phyloP scores from a whole-genome alignment of 1,140 invertebrate genomes.

The Papilio polyxenes region DNA sequence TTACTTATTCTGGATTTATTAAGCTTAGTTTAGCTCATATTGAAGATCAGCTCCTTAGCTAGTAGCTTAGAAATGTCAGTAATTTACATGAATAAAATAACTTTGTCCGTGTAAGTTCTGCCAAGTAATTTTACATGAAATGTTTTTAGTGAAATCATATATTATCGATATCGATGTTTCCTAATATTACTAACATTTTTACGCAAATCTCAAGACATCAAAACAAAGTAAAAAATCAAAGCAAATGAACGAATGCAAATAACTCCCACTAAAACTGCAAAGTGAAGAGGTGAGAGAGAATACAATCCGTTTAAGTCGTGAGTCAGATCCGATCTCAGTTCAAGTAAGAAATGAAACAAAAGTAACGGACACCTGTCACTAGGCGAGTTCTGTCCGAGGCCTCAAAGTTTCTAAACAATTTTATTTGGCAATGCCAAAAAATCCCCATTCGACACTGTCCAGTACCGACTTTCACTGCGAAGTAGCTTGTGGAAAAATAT shows the following conservation, averaged over 20 bases:
- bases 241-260: neutral
- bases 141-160: neutral
- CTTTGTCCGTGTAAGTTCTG: too few species aligned
- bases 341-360: slow-evolving; percentile 36
- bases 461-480: slow-evolving; percentile 63
- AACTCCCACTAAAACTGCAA: neutral
- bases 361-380: slow-evolving; percentile 45
- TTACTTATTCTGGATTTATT: too few species aligned
- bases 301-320: neutral
- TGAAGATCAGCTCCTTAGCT: too few species aligned
- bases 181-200: neutral
- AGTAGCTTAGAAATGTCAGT: too few species aligned
- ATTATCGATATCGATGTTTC: neutral
- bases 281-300: neutral
- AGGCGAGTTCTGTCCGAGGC: slow-evolving; percentile 40
- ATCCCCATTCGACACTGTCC: slow-evolving; percentile 55
- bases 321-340: slow-evolving; percentile 29
- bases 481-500: slow-evolving; percentile 68
- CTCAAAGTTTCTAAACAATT: slow-evolving; percentile 49
- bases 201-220: neutral
- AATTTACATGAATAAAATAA: too few species aligned
- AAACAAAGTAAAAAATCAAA: neutral
- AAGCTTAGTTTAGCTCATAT: too few species aligned
- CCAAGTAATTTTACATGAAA: too few species aligned
- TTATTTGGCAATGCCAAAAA: slow-evolving; percentile 66